Conservation (phyloP, 2,888 invertebrate species). For the Archips crataeganus region DNA sequence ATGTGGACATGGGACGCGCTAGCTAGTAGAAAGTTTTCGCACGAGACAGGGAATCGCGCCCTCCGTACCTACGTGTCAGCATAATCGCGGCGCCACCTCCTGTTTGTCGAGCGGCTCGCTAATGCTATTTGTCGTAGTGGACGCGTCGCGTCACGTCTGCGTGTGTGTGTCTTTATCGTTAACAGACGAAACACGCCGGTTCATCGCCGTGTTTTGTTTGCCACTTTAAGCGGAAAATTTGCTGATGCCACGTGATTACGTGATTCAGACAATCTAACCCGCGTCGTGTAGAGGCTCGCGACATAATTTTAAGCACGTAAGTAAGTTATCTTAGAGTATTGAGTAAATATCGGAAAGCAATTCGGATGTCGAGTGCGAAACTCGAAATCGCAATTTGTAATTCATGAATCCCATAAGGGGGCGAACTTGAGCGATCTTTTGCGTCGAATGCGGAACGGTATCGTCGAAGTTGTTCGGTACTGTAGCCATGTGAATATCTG, state of each 20-base stretch:
- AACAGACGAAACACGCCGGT: conserved; percentile 72
- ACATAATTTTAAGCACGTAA: conserved; percentile 61
- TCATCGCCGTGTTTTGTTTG: conserved; percentile 75
- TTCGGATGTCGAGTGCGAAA: conserved; percentile 58
- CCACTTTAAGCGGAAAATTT: conserved; percentile 72
- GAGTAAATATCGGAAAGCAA: conserved; percentile 64
- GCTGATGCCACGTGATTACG: conserved; percentile 69
- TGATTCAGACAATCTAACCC: conserved; percentile 55
- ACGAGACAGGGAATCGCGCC: conserved; percentile 52
- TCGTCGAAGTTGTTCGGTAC: conserved; percentile 58
- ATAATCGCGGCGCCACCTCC: conserved; percentile 72
- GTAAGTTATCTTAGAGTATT: conserved; percentile 55
- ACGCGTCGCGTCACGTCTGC: conserved; percentile 71
- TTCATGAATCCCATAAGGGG: conserved; percentile 61
- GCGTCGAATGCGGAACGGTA: conserved; percentile 55
- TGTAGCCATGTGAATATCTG: conserved; percentile 56
- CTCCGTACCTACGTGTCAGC: conserved; percentile 65
- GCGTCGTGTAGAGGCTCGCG: conserved; percentile 59
- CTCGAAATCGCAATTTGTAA: conserved; percentile 64
- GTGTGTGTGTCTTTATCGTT: conserved; percentile 81
- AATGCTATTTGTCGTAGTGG: conserved; percentile 78
- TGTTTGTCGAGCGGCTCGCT: conserved; percentile 77
- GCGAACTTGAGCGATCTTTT: conserved; percentile 62
- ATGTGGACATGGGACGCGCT: conserved; percentile 60
- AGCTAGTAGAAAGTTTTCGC: conserved; percentile 60